Percentiles rank a stretch among this genome's conserved stretches.
Evolutionary conservation across 2,888 invertebrate genomes (phyloP).

Genomic region (Laspeyria flexula): DNA sequence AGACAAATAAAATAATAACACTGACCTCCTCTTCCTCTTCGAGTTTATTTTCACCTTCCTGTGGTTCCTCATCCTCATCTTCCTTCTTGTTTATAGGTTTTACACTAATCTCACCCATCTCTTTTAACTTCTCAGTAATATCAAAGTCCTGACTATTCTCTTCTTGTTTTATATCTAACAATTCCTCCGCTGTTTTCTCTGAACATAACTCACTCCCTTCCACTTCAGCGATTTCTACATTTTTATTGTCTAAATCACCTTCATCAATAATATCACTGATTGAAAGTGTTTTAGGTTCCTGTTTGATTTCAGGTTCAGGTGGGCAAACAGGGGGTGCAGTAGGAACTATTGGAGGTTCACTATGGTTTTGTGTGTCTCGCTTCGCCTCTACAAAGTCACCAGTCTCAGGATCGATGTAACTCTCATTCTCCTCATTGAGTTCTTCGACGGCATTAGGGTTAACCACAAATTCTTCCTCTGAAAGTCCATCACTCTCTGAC

Average conservation of each 20-base stretch:
- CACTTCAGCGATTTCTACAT: constrained; percentile 81
- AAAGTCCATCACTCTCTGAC: constrained; percentile 81
- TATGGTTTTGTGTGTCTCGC: constrained; percentile 30
- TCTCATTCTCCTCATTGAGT: constrained; percentile 78
- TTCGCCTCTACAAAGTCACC: constrained; percentile 76
- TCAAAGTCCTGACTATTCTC: constrained; percentile 84
- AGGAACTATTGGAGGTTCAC: constrained; percentile 34
- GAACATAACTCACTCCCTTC: constrained; percentile 77
- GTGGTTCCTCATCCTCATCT: constrained; percentile 54
- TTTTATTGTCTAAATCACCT: constrained; percentile 78
- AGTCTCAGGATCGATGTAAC: constrained; percentile 82
- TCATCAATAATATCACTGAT: constrained; percentile 82
- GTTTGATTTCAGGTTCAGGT: constrained; percentile 31
- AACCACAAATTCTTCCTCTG: constrained; percentile 81
- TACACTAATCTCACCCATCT: constrained; percentile 86
- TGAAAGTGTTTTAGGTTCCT: constrained; percentile 75
- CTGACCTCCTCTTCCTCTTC: constrained; percentile 79
- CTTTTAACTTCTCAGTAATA: constrained; percentile 87
- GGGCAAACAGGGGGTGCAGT: constrained; percentile 15
- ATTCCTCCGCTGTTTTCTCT: constrained; percentile 73
- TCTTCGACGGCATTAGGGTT: constrained; percentile 79
- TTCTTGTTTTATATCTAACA: constrained; percentile 74
- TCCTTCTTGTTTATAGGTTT: constrained; percentile 71
- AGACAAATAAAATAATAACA: background rate
- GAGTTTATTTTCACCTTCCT: constrained; percentile 63